phyloP scores from a whole-genome alignment of 2,888 invertebrate species.

The Ariolimax columbianus region DNA sequence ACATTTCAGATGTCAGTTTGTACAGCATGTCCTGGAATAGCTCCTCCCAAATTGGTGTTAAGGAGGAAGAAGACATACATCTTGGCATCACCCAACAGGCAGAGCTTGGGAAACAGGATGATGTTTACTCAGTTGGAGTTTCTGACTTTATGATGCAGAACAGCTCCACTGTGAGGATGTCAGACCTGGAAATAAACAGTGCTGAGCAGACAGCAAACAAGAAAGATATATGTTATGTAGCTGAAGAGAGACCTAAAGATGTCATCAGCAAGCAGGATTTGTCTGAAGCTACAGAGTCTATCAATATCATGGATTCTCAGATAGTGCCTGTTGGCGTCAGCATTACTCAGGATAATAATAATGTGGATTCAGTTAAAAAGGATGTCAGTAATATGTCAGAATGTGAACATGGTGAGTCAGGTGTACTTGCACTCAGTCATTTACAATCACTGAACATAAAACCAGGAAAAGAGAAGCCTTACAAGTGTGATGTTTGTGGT shows the following conservation, averaged over 20 bases:
- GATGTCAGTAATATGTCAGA: background rate
- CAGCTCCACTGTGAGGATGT: background rate
- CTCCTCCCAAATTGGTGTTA: background rate
- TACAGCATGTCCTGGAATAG: background rate
- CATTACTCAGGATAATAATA: background rate
- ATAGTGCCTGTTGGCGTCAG: background rate
- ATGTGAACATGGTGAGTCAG: background rate
- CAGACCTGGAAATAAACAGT: background rate
- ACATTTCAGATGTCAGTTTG: background rate
- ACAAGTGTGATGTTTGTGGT: too few relatives aligned
- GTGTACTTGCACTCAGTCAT: background rate
- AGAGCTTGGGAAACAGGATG: background rate
- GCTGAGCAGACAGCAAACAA: background rate
- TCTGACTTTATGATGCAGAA: background rate
- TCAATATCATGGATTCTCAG: background rate
- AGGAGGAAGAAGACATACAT: background rate
- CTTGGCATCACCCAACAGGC: background rate
- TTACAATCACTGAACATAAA: background rate
- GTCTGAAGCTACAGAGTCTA: background rate
- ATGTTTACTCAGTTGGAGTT: too few relatives aligned
- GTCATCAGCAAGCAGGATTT: background rate
- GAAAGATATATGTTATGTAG: background rate
- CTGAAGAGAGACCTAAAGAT: background rate
- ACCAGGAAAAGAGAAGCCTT: background rate
- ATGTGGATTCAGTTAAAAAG: background rate